Conservation (phyloP, 2,113 vertebrate genomes). For the Mormyrus iriodes region DNA sequence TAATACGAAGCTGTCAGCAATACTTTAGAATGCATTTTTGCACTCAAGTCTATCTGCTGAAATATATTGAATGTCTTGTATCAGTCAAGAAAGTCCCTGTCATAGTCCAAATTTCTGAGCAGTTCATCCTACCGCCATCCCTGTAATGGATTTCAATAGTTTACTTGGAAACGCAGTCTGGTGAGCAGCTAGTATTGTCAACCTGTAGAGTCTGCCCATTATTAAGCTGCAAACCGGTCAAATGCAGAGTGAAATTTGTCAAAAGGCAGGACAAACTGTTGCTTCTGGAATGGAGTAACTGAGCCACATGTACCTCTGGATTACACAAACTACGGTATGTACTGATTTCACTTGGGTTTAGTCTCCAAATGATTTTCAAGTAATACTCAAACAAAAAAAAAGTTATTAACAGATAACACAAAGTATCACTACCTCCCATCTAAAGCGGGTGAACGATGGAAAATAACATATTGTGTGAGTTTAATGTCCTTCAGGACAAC, state of each 20-base stretch:
- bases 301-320: background rate
- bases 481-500: background rate
- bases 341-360: background rate
- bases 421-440: background rate
- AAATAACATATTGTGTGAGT: background rate
- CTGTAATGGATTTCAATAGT: background rate
- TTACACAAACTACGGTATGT: background rate
- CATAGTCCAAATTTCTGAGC: background rate
- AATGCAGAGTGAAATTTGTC: background rate
- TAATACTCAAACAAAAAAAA: background rate
- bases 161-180: background rate
- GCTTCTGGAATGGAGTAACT: background rate
- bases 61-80: background rate
- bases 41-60: conserved; percentile 29
- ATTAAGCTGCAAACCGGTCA: background rate
- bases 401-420: background rate
- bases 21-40: conserved; percentile 51
- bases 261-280: background rate
- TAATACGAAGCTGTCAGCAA: background rate
- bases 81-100: background rate
- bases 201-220: background rate
- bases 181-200: background rate
- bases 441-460: background rate
- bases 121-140: background rate
- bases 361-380: conserved; percentile 3